These are phyloP conservation scores for Trichechus manatus DNA, from an alignment of 2,113 vertebrate species.

Conservation along the genomic window DNA sequence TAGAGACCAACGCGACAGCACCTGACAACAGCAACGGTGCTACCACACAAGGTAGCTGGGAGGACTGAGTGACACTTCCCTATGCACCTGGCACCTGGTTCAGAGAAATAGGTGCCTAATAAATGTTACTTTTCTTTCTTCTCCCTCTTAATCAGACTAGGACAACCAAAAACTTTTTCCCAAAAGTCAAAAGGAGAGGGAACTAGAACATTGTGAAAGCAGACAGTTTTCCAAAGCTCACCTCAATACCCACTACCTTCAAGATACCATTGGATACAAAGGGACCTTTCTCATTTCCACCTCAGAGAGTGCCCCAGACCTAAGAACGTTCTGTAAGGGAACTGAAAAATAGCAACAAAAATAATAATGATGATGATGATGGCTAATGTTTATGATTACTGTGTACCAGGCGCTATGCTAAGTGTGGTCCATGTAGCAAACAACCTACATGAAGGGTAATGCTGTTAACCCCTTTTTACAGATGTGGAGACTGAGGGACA, in stretches of 20 bases:
- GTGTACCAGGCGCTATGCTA: background rate
- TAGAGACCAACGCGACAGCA: too few species aligned
- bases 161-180: background rate
- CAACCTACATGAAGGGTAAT: background rate
- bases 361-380: fast-evolving
- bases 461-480: background rate
- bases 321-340: background rate
- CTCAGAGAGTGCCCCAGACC: background rate
- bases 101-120: background rate
- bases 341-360: background rate
- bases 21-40: too few species aligned
- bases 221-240: background rate
- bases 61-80: background rate
- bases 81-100: background rate
- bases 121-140: background rate
- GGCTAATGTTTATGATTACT: fast-evolving
- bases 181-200: background rate
- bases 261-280: background rate
- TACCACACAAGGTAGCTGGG: fast-evolving
- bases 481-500: background rate
- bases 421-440: background rate
- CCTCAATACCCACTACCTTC: background rate
- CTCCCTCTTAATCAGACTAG: background rate
- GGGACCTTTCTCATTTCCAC: background rate
- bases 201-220: background rate